Evolutionary conservation across 30 jellyfish, hydroid and myxozoan genomes (phyloP).

Genomic region (Chrysaora quinquecirrha): DNA sequence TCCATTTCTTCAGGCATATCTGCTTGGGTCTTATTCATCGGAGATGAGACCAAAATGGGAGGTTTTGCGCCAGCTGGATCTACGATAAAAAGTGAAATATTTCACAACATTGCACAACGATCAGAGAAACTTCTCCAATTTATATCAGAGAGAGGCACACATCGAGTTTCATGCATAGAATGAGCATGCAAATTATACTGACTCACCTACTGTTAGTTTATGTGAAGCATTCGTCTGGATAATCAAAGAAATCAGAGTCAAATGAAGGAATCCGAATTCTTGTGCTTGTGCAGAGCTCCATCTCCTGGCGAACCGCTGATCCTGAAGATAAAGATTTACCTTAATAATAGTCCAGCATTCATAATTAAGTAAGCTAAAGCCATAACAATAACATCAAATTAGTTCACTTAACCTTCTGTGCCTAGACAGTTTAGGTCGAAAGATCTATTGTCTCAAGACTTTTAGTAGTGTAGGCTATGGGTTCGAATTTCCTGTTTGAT

Average conservation of each 20-base stretch:
- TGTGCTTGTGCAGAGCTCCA: slow-evolving; percentile 94
- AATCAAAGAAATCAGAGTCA: slow-evolving; percentile 42
- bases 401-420: too few relatives aligned
- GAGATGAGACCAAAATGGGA: slow-evolving; percentile 13
- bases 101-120: too few relatives aligned
- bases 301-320: slow-evolving; percentile 61
- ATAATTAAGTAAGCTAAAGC: too few relatives aligned
- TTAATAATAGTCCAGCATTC: too few relatives aligned
- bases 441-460: too few relatives aligned
- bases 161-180: not conserved
- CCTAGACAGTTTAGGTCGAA: too few relatives aligned
- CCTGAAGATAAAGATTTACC: too few relatives aligned
- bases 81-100: slow-evolving; percentile 14
- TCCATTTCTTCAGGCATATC: slow-evolving; percentile 61
- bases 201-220: slow-evolving; percentile 24
- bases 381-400: too few relatives aligned
- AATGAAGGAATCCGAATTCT: slow-evolving; percentile 75
- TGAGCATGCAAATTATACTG: not conserved
- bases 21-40: slow-evolving; percentile 15
- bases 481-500: too few relatives aligned
- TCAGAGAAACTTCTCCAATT: too few relatives aligned
- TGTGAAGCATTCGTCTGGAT: slow-evolving; percentile 32
- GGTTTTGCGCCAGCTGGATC: slow-evolving; percentile 36
- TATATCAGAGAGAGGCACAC: too few relatives aligned
- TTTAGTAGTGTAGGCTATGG: too few relatives aligned